A percentile compares a stretch with the other conserved stretches of the same genome.
Conservation (phyloP, 2,888 invertebrate genomes). For the Pollenia griseotomentosa region DNA sequence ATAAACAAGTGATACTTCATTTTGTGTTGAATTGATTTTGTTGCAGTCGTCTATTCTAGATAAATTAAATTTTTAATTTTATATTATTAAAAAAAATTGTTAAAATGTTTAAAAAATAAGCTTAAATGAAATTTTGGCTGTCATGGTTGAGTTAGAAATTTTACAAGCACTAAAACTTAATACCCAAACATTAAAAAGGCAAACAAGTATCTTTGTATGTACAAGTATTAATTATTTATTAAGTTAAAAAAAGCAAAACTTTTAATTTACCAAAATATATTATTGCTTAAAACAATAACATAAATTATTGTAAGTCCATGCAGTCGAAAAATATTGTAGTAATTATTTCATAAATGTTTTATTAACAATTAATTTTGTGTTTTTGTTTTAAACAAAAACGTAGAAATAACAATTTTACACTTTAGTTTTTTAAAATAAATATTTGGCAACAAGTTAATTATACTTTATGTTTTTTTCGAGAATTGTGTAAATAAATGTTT, state of each 20-base stretch:
- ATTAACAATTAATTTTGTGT: constrained; percentile 23
- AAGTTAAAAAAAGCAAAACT: constrained; percentile 31
- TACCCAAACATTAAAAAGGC: constrained; percentile 40
- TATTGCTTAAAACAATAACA: constrained; percentile 10
- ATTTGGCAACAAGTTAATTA: constrained; percentile 63
- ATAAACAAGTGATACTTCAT: too few relatives aligned
- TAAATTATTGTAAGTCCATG: constrained; percentile 19
- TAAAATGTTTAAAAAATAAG: constrained; percentile 34
- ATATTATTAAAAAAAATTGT: constrained; percentile 15
- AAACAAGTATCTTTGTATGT: constrained; percentile 1
- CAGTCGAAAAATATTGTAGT: constrained; percentile 8
- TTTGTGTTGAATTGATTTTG: background rate
- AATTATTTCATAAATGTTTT: constrained; percentile 43
- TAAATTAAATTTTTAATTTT: constrained; percentile 12
- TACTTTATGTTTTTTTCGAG: constrained; percentile 36
- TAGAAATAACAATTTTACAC: background rate
- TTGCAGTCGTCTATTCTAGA: background rate
- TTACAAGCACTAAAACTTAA: constrained; percentile 25
- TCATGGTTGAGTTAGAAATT: constrained; percentile 53
- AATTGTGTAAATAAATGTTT: constrained; percentile 54
- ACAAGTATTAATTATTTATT: constrained; percentile 34
- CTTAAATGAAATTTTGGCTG: constrained; percentile 19
- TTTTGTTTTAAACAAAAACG: constrained; percentile 21
- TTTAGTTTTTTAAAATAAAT: constrained; percentile 6
- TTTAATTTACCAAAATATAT: background rate